Base-by-base conservation (phyloP, 2,888 invertebrate genomes). In the Strigamia transsilvanica region DNA sequence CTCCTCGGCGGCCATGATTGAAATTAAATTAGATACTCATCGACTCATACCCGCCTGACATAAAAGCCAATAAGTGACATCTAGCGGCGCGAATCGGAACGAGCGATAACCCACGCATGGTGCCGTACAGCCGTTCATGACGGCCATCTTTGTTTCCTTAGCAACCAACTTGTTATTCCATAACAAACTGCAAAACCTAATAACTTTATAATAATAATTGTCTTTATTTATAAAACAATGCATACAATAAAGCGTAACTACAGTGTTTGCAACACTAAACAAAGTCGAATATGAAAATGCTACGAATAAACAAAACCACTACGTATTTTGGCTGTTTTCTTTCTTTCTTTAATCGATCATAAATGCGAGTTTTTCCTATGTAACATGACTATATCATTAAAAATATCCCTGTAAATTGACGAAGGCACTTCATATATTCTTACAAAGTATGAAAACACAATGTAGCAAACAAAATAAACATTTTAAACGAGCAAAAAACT, bases 371-470 rank as follows among this genome's bases (percentile, higher is more conserved):
- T 61, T 61, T 4, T 46, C n/a, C 3, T 61, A 18, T 10, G 21
- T 18, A 61, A 15, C 6, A 61, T 61, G 10, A 18, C 18, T 15
- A 6, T 18, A 56, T 56, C 41, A 9, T 41, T 41, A 41, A 41
- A 41, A 41, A 41, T 61, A 21, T 61, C 61, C 61, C 61, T 61
- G 61, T 61, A 61, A 61, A 61, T 61, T 23, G 61, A 61, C 61
- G 10, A 61, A 61, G 61, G 61, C 61, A 61, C 61, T 21, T 61
- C 9, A 15, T 61, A 61, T 61, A 61, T 61, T 21, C 5, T 18
- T 23, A 18, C 18, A 18, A 61, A 9, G 18, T 61, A 15, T 12
- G 5, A 61, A 46, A 12, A 15, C 15, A 18, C 21, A 61, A 18
- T 9, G 10, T 21, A 61, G 21, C n/a, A 61, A 61, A 61, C 6